These are phyloP conservation scores for Orthonychiurus folsomi DNA, from an alignment of 2,888 invertebrate species.

Conservation along the genomic window DNA sequence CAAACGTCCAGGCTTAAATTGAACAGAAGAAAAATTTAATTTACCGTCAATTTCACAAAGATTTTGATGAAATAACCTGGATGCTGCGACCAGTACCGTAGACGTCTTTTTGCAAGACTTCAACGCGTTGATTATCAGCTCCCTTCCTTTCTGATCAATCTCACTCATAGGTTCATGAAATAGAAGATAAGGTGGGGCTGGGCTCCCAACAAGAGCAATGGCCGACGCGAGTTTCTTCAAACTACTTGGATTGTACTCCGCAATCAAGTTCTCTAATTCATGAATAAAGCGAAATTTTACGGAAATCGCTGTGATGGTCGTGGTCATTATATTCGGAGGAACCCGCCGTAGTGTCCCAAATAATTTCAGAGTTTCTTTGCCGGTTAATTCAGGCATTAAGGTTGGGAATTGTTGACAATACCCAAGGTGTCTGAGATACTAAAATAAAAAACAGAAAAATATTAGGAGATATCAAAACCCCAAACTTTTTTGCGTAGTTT, in stretches of 20 bases:
- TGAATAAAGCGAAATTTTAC: neutral
- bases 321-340: neutral
- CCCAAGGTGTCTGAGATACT: neutral
- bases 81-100: neutral
- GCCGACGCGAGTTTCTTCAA: conserved; percentile 1
- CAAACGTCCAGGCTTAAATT: neutral
- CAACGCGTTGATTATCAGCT: neutral
- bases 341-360: neutral
- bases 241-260: neutral
- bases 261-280: neutral
- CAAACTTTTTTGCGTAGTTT: too few species aligned
- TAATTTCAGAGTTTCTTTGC: neutral
- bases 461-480: too few species aligned
- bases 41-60: too few species aligned
- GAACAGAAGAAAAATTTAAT: neutral
- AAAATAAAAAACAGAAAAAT: neutral
- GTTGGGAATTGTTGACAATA: neutral
- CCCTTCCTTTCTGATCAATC: neutral
- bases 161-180: neutral
- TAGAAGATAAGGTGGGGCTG: neutral
- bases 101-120: too few species aligned
- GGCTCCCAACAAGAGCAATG: neutral
- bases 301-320: neutral
- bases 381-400: conserved; percentile 3
- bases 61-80: too few species aligned